These are phyloP conservation scores for Chelmon rostratus DNA, from an alignment of 2,797 vertebrate genomes.

Conservation along the genomic window DNA sequence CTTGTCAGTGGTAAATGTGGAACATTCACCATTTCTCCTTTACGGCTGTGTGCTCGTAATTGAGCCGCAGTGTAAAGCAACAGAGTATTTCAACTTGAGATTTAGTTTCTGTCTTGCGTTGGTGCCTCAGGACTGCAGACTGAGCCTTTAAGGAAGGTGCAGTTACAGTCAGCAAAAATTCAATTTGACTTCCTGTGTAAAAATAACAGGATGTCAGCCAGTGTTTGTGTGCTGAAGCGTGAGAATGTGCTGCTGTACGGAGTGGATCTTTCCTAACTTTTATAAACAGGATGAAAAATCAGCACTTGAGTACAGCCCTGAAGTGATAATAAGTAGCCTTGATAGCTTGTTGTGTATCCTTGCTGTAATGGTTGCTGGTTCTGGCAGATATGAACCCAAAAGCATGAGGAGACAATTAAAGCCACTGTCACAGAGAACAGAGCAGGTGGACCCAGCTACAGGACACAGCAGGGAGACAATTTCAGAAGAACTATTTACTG, in stretches of 20 bases:
- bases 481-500: too few relatives aligned
- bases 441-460: too few relatives aligned
- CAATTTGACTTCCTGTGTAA: neutral
- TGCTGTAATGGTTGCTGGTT: too few relatives aligned
- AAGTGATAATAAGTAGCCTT: neutral
- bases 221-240: neutral
- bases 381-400: too few relatives aligned
- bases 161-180: constrained; percentile 18
- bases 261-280: neutral
- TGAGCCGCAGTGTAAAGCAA: neutral
- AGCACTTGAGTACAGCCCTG: neutral
- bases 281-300: neutral
- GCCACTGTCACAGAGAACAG: too few relatives aligned
- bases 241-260: neutral
- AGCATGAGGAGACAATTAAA: too few relatives aligned
- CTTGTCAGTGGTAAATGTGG: neutral
- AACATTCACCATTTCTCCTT: neutral
- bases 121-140: neutral
- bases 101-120: neutral
- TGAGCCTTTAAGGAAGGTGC: neutral
- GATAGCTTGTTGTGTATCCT: too few relatives aligned
- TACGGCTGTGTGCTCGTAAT: neutral
- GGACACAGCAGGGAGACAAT: too few relatives aligned
- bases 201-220: neutral
- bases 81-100: neutral